Evolutionary conservation across 2,113 vertebrate species (phyloP), one percentile per base, ranked within the genome.

Genomic region (Leptobrachium ailaonicum): DNA sequence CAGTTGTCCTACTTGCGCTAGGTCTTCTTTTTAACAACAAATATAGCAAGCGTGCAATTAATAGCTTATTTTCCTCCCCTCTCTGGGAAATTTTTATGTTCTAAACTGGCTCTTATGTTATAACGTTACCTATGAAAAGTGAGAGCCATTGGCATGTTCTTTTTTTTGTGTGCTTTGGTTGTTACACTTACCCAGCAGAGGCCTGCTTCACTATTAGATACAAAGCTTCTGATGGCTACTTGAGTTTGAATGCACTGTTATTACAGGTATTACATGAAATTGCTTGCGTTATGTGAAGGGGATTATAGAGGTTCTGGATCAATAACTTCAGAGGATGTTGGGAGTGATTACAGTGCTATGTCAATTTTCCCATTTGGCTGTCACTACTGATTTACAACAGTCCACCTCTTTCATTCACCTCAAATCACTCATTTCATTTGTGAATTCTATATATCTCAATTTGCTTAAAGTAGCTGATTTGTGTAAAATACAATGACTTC

Each of bases 181-280:
- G 90, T 88, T 86, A 85, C 87, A 86, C 89, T 89, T 85, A 87
- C 89, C 87, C 89, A 89, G 88, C 88, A 86, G 89, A 86, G 92
- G 92, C 91, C 90, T 87, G 92, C 92, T 91, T 92, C 86, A 73
- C 91, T 92, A 93, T 93, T 94, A 94, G 94, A 94, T 92, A 90
- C 92, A 92, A 87, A 88, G 93, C 94, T 92, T 91, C 94, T 93
- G 94, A 95, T 90, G 93, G 94, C 93, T 93, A 92, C 95, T 95
- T 95, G 92, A 95, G 94, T 93, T 89, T 95, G 92, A 98, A 95
- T 94, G 94, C 86, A 78, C 91, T 90, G 91, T 95, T 96, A 98
- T 98, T 98, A 96, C 95, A 97, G 96, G 95, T 95, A 98, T 98
- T 98, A 97, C 92, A 93, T 93, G 94, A 97, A 98, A 98, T 96